Evolutionary conservation across 2,888 invertebrate genomes (phyloP).

Genomic region (Dolichopus griseipennis): DNA sequence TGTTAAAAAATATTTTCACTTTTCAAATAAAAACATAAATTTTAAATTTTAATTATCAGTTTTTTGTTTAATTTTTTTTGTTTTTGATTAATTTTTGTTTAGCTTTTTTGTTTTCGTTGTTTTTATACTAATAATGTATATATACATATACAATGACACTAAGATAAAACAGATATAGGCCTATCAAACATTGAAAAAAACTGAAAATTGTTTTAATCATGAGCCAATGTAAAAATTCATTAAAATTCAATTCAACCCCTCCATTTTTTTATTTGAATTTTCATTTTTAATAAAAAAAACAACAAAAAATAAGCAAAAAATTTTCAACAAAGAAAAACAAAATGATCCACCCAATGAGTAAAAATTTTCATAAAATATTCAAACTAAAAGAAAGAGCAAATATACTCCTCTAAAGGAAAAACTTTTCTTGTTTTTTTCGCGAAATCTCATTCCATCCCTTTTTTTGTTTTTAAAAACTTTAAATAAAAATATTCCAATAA

Average conservation of each 20-base stretch:
- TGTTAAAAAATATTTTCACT: not conserved
- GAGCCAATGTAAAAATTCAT: conserved; percentile 3
- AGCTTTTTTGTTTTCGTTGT: no score
- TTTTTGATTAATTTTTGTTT: no score
- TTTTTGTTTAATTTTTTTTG: not conserved
- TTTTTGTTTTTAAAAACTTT: no score
- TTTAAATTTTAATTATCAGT: conserved; percentile 4
- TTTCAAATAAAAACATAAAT: not conserved
- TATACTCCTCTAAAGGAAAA: no score
- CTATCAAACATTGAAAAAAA: not conserved
- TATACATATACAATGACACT: not conserved
- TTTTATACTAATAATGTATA: no score
- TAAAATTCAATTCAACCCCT: not conserved
- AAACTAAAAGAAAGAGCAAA: not conserved
- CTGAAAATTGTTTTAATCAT: not conserved
- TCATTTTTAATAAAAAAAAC: not conserved
- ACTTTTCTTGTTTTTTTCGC: not conserved
- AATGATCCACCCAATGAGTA: not conserved
- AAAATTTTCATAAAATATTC: not conserved
- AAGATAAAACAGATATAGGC: not conserved
- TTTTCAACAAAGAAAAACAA: not conserved
- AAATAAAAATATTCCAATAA: not conserved
- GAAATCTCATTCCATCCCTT: not conserved
- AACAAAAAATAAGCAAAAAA: not conserved
- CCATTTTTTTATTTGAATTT: no score